These are phyloP conservation scores for Drosophila neutralis DNA, from an alignment of 2,888 invertebrate species.

Conservation along the genomic window DNA sequence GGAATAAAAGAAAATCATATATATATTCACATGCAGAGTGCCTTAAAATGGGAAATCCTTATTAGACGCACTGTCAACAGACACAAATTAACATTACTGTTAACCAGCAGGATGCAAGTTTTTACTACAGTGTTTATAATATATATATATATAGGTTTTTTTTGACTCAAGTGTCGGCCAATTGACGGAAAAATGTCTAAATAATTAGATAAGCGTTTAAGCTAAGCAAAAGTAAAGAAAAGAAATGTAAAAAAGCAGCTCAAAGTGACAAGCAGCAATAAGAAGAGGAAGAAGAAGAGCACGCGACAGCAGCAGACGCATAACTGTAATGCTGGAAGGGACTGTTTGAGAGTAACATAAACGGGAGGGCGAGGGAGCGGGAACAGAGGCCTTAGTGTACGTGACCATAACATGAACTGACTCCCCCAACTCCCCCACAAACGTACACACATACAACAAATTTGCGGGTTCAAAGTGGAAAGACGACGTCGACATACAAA, in stretches of 20 bases:
- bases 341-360: slow-evolving; percentile 32
- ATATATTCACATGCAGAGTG: neutral
- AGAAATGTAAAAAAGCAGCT: slow-evolving; percentile 51
- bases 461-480: slow-evolving; percentile 70
- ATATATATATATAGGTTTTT: slow-evolving; percentile 11
- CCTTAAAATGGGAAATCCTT: slow-evolving; percentile 1
- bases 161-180: slow-evolving; percentile 41
- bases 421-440: slow-evolving; percentile 34
- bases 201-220: slow-evolving; percentile 81
- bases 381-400: slow-evolving; percentile 52
- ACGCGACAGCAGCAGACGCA: slow-evolving; percentile 66
- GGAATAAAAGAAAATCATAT: slow-evolving; percentile 1
- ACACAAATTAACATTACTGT: neutral
- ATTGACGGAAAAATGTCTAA: slow-evolving; percentile 66
- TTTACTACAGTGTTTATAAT: slow-evolving; percentile 38
- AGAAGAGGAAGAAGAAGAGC: slow-evolving; percentile 18
- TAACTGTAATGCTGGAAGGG: slow-evolving; percentile 54
- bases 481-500: slow-evolving; percentile 69
- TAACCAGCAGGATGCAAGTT: slow-evolving; percentile 16
- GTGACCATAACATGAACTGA: slow-evolving; percentile 80
- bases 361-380: neutral
- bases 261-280: slow-evolving; percentile 25
- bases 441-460: slow-evolving; percentile 36
- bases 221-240: slow-evolving; percentile 50
- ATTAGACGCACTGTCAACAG: neutral